Evolutionary conservation across 2,888 invertebrate genomes (phyloP), one percentile per base, ranked within the genome.

Genomic region (Calameuta idolon): DNA sequence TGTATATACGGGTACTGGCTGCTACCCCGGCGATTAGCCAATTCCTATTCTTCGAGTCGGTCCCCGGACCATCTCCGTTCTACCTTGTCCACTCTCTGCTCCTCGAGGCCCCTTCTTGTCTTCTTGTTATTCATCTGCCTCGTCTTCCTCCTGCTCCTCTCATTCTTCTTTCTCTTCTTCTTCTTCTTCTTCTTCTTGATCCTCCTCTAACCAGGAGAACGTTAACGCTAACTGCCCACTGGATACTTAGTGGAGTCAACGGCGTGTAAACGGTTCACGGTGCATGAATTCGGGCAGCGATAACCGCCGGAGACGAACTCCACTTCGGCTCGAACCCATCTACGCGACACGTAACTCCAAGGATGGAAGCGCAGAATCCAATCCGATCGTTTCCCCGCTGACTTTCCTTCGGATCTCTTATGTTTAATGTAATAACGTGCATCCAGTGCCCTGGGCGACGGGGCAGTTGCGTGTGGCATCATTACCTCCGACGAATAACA

Each of bases 401-500:
- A 55, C 55, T 55, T 55, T 23, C 15, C 55, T 23, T 55, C 5
- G 2, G 55, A 55, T 55, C 55, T 55, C 23, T 55, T 55, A 55
- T 55, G 55, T 55, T 55, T 55, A 55, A 55, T 55, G 55, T 55
- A 55, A 55, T 55, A 55, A 55, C 55, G 55, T 55, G 55, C 55
- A 55, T 71, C 33, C 71, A 33, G 73, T 34, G 78, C 80, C 77
- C 30, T 71, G 68, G 79, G 79, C 75, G 75, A 75, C 30, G 75
- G 69, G 11, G 31, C 71, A 77, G 76, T 76, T 77, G 77, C 73
- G 77, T 75, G 79, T 77, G 83, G 84, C 82, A 80, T 86, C 83
- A 87, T 87, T 87, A 87, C 83, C 81, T 76, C 75, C 79, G 77
- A 79, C 81, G 86, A 87, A 87, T 87, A 86, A 87, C 84, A 87